Percentiles rank a stretch among this genome's conserved stretches.
Conservation (phyloP, 2,797 vertebrate genomes). For the Linurgus olivaceus region DNA sequence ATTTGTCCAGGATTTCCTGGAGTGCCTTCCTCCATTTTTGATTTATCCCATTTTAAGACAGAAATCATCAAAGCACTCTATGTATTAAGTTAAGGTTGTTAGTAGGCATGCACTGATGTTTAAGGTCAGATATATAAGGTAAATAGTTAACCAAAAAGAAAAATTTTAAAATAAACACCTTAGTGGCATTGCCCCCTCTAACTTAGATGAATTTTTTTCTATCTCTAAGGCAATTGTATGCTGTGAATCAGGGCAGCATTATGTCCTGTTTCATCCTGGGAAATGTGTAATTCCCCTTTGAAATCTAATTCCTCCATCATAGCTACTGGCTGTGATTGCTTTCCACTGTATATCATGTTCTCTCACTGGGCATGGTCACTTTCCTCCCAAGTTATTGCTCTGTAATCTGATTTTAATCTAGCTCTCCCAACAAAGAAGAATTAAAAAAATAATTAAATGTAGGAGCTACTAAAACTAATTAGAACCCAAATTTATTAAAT, state of each 20-base stretch:
- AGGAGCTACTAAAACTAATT: not conserved
- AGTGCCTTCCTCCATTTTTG: not conserved
- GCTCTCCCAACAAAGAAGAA: not conserved
- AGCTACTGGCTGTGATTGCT: not conserved
- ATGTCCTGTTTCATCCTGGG: not conserved
- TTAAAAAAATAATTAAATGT: not conserved
- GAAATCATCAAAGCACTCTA: not conserved
- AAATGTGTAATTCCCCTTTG: not conserved
- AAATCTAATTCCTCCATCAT: not conserved
- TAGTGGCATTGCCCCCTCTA: not conserved
- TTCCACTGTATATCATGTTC: not conserved
- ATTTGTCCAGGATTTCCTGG: not conserved
- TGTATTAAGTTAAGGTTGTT: not conserved
- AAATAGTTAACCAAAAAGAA: not conserved
- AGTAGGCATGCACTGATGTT: not conserved
- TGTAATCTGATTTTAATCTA: not conserved
- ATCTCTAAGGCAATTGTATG: not conserved
- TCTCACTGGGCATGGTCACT: not conserved
- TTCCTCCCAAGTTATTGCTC: not conserved
- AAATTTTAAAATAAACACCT: not conserved
- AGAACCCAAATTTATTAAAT: not conserved
- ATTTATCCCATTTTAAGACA: not conserved
- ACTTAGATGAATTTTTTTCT: not conserved
- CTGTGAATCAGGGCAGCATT: not conserved
- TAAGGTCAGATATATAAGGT: not conserved